Evolutionary conservation across 2,797 vertebrate species (phyloP).

Genomic region (Myoxocephalus aenaeus): DNA sequence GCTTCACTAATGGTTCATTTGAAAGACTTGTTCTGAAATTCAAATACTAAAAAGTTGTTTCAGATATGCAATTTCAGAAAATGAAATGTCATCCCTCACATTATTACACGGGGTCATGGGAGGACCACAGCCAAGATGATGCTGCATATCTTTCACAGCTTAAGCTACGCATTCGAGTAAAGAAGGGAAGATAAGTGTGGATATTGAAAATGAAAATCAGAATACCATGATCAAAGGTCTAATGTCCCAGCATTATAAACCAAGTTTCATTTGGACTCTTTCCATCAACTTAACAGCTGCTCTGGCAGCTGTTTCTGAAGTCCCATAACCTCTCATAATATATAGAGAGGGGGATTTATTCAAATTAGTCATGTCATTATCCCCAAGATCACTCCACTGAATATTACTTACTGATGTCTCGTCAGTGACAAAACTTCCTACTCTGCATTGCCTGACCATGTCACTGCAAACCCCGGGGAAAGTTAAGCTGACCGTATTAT

Average conservation of each 20-base stretch:
- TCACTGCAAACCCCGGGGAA: conserved; percentile 45
- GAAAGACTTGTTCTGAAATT: conserved; percentile 32
- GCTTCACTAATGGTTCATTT: no score
- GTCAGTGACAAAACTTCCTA: conserved; percentile 55
- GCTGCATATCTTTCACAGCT: conserved; percentile 14
- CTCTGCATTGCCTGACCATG: conserved; percentile 43
- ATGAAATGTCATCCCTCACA: conserved; percentile 19
- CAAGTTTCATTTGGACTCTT: conserved; percentile 48
- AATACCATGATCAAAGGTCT: conserved; percentile 32
- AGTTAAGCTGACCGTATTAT: conserved; percentile 32
- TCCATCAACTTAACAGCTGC: conserved; percentile 55
- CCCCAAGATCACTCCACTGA: conserved; percentile 68
- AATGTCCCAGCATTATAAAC: conserved; percentile 34
- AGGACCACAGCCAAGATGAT: not conserved
- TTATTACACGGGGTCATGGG: conserved; percentile 32
- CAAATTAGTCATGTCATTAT: conserved; percentile 75
- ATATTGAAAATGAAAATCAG: conserved; percentile 34
- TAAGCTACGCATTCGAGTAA: conserved; percentile 11
- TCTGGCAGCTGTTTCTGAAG: conserved; percentile 61
- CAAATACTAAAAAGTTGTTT: not conserved
- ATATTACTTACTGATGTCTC: conserved; percentile 70
- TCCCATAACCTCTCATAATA: conserved; percentile 63
- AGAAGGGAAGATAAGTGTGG: not conserved
- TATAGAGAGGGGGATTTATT: conserved; percentile 67
- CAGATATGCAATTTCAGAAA: not conserved